Evolutionary conservation across 1,140 invertebrate genomes (phyloP).

Genomic region (Micrasema minimum): DNA sequence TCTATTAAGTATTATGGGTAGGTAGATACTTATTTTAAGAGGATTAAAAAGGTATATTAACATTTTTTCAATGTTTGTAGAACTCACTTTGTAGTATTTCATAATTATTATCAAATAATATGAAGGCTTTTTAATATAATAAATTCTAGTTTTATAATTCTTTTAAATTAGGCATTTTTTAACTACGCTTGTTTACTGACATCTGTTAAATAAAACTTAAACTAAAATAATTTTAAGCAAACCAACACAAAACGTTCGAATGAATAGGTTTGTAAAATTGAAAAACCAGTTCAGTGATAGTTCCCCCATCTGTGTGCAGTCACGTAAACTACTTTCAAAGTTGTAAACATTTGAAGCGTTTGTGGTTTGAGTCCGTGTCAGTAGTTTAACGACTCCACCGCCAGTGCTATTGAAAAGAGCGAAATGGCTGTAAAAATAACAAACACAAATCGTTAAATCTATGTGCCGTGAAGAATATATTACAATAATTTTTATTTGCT

Average conservation of each 20-base stretch:
- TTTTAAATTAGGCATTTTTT: neutral
- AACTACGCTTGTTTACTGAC: neutral
- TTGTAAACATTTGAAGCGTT: neutral
- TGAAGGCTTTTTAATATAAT: too few species aligned
- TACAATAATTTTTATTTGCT: constrained; percentile 51
- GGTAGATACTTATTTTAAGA: too few species aligned
- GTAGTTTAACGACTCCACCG: neutral
- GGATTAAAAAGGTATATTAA: too few species aligned
- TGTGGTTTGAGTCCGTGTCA: constrained; percentile 12
- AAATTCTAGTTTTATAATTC: neutral
- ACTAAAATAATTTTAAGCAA: constrained; percentile 18
- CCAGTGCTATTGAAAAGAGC: neutral
- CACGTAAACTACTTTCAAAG: constrained; percentile 15
- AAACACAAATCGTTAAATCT: constrained; percentile 47
- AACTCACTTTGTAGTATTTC: too few species aligned
- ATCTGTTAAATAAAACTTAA: constrained; percentile 14
- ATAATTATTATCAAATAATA: too few species aligned
- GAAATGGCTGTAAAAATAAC: constrained; percentile 18
- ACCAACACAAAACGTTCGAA: neutral
- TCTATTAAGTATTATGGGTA: too few species aligned
- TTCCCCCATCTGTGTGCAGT: constrained; percentile 30
- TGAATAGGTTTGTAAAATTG: too few species aligned
- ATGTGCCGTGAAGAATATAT: constrained; percentile 40
- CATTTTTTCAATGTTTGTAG: too few species aligned
- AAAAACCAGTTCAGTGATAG: neutral